Conservation (phyloP, 2,888 invertebrate species). For the Lathronympha strigana region DNA sequence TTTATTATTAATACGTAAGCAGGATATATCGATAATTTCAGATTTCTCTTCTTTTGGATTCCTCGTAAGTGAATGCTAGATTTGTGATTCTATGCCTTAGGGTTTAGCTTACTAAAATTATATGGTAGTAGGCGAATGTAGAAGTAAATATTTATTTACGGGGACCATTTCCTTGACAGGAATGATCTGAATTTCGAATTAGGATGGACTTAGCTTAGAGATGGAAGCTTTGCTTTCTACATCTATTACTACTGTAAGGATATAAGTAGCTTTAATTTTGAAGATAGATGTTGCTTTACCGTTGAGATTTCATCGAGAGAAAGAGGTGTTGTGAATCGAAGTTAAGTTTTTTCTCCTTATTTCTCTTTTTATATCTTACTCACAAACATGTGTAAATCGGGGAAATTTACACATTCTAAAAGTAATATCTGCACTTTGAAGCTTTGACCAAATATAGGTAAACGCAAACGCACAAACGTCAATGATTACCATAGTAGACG, state of each 20-base stretch:
- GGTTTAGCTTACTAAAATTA: conserved; percentile 61
- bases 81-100: conserved; percentile 74
- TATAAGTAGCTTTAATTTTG: conserved; percentile 67
- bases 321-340: conserved; percentile 74
- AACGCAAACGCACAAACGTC: conserved; percentile 76
- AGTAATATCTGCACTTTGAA: conserved; percentile 69
- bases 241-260: conserved; percentile 47
- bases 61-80: conserved; percentile 70
- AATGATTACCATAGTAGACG: conserved; percentile 48
- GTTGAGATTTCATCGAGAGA: conserved; percentile 57
- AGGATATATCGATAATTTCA: conserved; percentile 59
- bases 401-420: conserved; percentile 79
- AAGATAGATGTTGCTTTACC: conserved; percentile 59
- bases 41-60: conserved; percentile 60
- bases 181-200: conserved; percentile 71
- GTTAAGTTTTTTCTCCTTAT: conserved; percentile 51
- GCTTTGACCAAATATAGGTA: conserved; percentile 69
- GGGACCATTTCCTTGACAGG: conserved; percentile 77
- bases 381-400: conserved; percentile 73
- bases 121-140: conserved; percentile 61
- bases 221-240: conserved; percentile 70
- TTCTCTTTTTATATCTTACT: conserved; percentile 54
- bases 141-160: conserved; percentile 66
- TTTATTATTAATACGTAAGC: conserved; percentile 62
- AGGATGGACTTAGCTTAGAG: conserved; percentile 55